Evolutionary conservation across 2,888 invertebrate genomes (phyloP), one percentile per base, ranked within the genome.

Genomic region (Pandemis cinnamomeana): DNA sequence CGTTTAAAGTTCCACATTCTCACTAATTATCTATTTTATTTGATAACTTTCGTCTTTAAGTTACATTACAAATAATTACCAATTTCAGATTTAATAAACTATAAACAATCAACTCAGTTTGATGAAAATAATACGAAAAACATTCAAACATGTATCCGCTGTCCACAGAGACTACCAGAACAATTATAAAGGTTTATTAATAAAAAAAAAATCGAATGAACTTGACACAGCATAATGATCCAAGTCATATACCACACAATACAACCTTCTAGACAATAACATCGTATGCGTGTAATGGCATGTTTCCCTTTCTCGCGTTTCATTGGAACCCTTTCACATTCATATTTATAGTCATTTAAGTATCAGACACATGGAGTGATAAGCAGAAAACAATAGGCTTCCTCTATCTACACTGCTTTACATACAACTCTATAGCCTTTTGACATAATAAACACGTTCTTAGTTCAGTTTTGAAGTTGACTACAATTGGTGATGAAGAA

Each of bases 371-470:
- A 48, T 60, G 71, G 36, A 60, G 20, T 66, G 60, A 67, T 67
- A 71, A 67, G 67, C 61, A 27, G 61, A 67, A 67, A 67, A 71
- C 71, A 71, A 71, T 13, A 71, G 71, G 61, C 36, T 67, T 71
- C 67, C 67, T 41, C 36, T 51, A 8, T 7, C 13, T n/a, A 55
- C 1, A 20, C 20, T 20, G 55, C 1, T 20, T 8, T 20, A 2
- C 5, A 0, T 20, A 8, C 15, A n/a, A 11, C 7, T 5, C 55
- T 8, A 55, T 20, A 8, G 2, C 13, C 55, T 20, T 55, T 51
- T 55, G 20, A 55, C n/a, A 51, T 51, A n/a, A 51, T n/a, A 46
- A 10, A 51, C 11, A 10, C 11, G 0, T 10, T 48, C 13, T 48
- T 48, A 48, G 44, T 11, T 48, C 46, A 11, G 2, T 48, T 13